Conservation (phyloP, 2,113 vertebrate genomes). For the Petrocephalus zakoni region DNA sequence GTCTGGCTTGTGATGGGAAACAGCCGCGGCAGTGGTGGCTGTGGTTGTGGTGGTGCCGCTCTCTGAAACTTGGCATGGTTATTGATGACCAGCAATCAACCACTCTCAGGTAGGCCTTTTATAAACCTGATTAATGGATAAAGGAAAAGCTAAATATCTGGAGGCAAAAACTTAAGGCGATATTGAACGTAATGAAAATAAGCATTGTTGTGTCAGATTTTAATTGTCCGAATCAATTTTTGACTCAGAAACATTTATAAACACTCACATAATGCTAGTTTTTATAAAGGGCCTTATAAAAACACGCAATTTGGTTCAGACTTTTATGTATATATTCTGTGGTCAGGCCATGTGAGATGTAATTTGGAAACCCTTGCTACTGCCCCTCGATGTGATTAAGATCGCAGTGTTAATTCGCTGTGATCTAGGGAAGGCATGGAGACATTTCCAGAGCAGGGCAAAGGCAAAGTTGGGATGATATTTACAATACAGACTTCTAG, state of each 20-base stretch:
- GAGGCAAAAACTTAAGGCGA: not conserved
- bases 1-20: not conserved
- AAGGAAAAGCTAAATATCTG: not conserved
- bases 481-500: not conserved
- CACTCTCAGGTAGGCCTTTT: not conserved
- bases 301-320: not conserved
- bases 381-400: not conserved
- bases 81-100: not conserved
- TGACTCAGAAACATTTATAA: not conserved
- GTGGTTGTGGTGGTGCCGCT: too few relatives aligned
- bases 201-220: not conserved
- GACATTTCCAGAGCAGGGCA: not conserved
- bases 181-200: not conserved
- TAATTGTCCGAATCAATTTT: not conserved
- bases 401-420: not conserved
- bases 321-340: not conserved
- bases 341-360: not conserved
- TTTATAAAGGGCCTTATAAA: too few relatives aligned
- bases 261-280: not conserved
- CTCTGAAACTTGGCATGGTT: constrained; percentile 5
- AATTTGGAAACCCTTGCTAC: not conserved
- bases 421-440: not conserved
- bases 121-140: not conserved
- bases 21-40: too few relatives aligned
- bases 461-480: not conserved